phyloP scores from a whole-genome alignment of 2,113 vertebrate genomes.

The Campylomormyrus numenius region DNA sequence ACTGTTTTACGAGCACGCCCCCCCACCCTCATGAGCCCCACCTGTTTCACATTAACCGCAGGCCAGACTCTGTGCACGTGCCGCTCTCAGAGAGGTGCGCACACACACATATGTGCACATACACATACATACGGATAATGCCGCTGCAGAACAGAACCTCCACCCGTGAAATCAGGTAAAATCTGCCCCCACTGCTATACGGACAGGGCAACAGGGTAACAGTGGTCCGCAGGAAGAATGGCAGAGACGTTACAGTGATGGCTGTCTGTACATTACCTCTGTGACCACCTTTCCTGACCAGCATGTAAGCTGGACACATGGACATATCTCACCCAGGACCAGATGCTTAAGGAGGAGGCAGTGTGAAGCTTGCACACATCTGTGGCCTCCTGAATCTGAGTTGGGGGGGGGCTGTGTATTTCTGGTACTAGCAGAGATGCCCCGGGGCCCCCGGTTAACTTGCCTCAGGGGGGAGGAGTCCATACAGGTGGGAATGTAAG shows the following conservation, averaged over 20 bases:
- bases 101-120: neutral
- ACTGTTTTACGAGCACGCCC: conserved; percentile 54
- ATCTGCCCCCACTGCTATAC: neutral
- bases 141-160: neutral
- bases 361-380: neutral
- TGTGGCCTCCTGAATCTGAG: neutral
- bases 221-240: neutral
- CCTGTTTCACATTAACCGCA: conserved; percentile 34
- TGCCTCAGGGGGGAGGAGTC: too few species aligned
- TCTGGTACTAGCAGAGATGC: neutral
- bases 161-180: neutral
- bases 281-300: neutral
- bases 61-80: conserved; percentile 27
- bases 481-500: too few species aligned
- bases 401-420: neutral
- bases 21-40: conserved; percentile 27
- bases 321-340: neutral
- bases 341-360: neutral
- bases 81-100: neutral
- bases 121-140: neutral
- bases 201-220: neutral
- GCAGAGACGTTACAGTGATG: neutral
- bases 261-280: neutral
- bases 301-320: neutral
- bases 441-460: too few species aligned